These are phyloP conservation scores for Actinernus sp. DNA, from an alignment of 92 coral and sea anemone genomes.

Conservation along the genomic window DNA sequence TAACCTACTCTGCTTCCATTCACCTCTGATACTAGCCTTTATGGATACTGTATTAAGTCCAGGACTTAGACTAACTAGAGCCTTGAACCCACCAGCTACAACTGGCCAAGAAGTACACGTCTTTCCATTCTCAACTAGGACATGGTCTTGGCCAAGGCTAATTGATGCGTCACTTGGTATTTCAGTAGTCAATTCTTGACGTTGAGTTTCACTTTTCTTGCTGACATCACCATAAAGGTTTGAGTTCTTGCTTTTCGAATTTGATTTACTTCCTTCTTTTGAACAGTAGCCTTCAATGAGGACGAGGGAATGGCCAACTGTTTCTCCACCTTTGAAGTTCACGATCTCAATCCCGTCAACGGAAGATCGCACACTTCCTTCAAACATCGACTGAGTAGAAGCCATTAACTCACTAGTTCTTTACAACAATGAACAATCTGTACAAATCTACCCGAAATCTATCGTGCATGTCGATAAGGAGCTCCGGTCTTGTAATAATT, in stretches of 20 bases:
- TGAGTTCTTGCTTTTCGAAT: background rate
- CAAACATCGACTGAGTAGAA: too few relatives aligned
- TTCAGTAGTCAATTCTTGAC: too few relatives aligned
- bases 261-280: conserved; percentile 1
- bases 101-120: conserved; percentile 76
- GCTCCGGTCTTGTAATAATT: too few relatives aligned
- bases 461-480: too few relatives aligned
- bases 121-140: conserved; percentile 48
- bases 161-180: too few relatives aligned
- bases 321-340: conserved; percentile 67
- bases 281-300: conserved; percentile 70
- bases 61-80: conserved; percentile 54
- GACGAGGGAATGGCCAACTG: conserved; percentile 76
- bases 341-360: conserved; percentile 9
- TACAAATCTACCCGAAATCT: too few relatives aligned
- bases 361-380: background rate
- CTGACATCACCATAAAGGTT: too few relatives aligned
- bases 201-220: too few relatives aligned
- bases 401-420: too few relatives aligned
- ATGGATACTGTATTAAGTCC: conserved; percentile 74
- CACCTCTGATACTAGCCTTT: conserved; percentile 19
- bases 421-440: too few relatives aligned
- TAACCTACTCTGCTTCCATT: conserved; percentile 22
- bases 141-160: background rate
- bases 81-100: conserved; percentile 77